Evolutionary conservation across 2,113 vertebrate genomes (phyloP).

Genomic region (Sporophila hypoxantha): DNA sequence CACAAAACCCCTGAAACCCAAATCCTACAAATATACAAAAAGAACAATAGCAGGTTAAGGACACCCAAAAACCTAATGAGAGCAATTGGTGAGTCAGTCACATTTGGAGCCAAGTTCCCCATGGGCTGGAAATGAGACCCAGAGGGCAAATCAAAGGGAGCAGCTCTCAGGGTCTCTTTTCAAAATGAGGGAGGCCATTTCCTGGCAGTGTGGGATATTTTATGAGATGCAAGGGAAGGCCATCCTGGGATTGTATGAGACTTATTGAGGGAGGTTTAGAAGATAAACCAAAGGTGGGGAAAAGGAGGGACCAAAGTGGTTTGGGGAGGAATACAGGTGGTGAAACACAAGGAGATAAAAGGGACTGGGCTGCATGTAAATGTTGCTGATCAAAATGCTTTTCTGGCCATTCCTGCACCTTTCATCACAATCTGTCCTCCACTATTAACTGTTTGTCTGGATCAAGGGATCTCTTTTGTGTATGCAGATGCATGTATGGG

Average conservation of each 20-base stretch:
- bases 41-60: background rate
- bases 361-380: background rate
- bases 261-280: background rate
- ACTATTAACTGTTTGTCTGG: background rate
- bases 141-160: background rate
- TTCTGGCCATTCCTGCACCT: background rate
- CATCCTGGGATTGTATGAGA: background rate
- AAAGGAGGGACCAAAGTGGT: background rate
- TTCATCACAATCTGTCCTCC: background rate
- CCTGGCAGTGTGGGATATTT: background rate
- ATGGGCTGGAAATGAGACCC: background rate
- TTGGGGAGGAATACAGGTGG: background rate
- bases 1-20: rapidly evolving
- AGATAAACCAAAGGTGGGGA: background rate
- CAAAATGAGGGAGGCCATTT: background rate
- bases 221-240: background rate
- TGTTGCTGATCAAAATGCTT: background rate
- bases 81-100: background rate
- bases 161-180: background rate
- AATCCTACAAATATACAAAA: background rate
- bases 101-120: background rate
- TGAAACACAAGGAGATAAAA: background rate
- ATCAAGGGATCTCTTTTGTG: background rate
- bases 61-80: background rate
- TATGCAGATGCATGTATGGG: too few relatives aligned